phyloP scores from a whole-genome alignment of 2,888 invertebrate genomes.

The Pocota personata region DNA sequence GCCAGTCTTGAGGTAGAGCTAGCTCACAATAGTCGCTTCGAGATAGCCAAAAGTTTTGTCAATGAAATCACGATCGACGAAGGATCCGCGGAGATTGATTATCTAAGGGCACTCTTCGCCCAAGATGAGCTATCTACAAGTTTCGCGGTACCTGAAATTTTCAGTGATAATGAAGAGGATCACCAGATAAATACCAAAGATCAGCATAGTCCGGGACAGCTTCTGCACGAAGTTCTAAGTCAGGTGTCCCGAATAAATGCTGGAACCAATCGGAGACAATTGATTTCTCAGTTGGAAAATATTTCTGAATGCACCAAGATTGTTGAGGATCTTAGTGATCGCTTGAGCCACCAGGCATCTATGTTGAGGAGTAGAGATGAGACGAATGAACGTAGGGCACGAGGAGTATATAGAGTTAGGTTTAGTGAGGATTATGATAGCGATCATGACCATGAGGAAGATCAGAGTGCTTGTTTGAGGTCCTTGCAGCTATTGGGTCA shows the following conservation, averaged over 20 bases:
- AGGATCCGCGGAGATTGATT: conserved; percentile 43
- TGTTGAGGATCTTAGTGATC: conserved; percentile 65
- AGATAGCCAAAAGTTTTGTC: conserved; percentile 78
- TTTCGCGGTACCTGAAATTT: conserved; percentile 5
- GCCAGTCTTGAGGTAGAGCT: conserved; percentile 79
- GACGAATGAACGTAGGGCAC: neutral
- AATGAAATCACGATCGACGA: conserved; percentile 77
- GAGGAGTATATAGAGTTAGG: conserved; percentile 30
- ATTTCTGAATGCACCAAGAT: conserved; percentile 64
- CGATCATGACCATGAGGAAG: conserved; percentile 34
- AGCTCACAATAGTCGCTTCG: conserved; percentile 79
- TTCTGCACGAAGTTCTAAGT: conserved; percentile 63
- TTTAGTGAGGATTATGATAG: conserved; percentile 59
- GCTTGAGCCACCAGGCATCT: conserved; percentile 36
- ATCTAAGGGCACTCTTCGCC: conserved; percentile 39
- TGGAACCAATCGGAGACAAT: conserved; percentile 39
- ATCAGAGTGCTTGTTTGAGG: conserved; percentile 30
- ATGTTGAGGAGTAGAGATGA: conserved; percentile 35
- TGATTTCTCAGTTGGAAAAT: conserved; percentile 60
- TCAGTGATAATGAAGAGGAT: conserved; percentile 7
- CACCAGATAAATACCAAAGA: conserved; percentile 29
- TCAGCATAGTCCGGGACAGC: conserved; percentile 60
- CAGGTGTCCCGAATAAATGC: conserved; percentile 61
- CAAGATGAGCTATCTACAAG: conserved; percentile 59
- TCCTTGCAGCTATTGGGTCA: conserved; percentile 51